Evolutionary conservation across 2,113 vertebrate species (phyloP), one percentile per base, ranked within the genome.

Genomic region (Glaucomys volans): DNA sequence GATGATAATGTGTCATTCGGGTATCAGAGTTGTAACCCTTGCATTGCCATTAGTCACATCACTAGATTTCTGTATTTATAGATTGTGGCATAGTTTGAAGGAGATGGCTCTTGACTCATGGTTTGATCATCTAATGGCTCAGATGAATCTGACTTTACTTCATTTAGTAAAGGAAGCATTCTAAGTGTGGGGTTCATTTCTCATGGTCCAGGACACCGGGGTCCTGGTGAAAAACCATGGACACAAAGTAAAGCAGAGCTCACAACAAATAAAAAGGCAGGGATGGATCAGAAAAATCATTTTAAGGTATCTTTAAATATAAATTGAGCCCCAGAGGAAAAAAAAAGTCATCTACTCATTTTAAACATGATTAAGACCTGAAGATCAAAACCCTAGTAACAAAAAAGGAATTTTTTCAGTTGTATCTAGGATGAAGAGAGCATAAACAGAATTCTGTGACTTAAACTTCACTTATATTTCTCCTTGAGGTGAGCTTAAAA

Each of bases 291-390:
- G 69, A 75, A 95, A 62, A 88, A 37, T 82, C 87, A 89, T 93
- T 95, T 94, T 79, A 91, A 96, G 66, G 7, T 93, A 72, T 74
- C 90, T 97, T 97, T 95, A 97, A 97, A 90, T 96, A 96, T 87
- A 96, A 97, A 97, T 44, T 66, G 88, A 96, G 79, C 82, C 94
- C 69, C 85, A 86, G 74, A 94, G 94, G 88, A 72, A 95, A 75
- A 92, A 96, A 92, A 96, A 97, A 89, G n/a, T 81, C 93, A 91
- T 93, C 77, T 82, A 87, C 10, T 82, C 75, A 87, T 80, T 84
- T 97, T 75, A 90, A 96, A 95, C 64, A 95, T 66, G 64, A 93
- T 92, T 83, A 76, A 96, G 80, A 93, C 64, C 91, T 87, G 44
- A 35, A 62, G 66, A 84, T 90, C 59, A 94, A 96, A 97, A 93